A percentile compares a stretch with the other conserved stretches of the same genome.
Evolutionary conservation across 2,888 invertebrate genomes (phyloP).

Genomic region (Archips crataeganus): DNA sequence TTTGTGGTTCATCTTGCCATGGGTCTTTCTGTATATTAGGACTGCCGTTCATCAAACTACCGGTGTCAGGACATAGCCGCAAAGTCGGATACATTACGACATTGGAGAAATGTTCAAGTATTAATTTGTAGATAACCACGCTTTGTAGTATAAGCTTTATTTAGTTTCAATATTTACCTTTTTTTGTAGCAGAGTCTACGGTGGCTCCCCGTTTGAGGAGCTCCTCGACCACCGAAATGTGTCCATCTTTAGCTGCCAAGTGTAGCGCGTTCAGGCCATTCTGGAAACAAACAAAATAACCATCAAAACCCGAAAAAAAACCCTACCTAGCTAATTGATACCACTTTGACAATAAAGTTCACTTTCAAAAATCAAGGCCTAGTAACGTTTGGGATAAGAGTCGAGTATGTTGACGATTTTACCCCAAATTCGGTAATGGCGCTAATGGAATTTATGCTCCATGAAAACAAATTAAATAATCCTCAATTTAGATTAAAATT

Average conservation of each 20-base stretch:
- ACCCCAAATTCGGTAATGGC: neutral
- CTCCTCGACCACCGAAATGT: conserved; percentile 96
- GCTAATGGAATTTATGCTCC: neutral
- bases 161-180: conserved; percentile 87
- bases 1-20: no score
- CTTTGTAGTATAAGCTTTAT: neutral
- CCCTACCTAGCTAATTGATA: no score
- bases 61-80: no score
- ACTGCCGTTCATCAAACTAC: no score
- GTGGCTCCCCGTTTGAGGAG: conserved; percentile 95
- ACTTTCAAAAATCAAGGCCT: no score
- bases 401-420: neutral
- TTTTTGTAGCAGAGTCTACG: conserved; percentile 98
- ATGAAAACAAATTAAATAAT: neutral
- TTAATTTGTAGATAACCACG: no score
- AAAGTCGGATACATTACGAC: no score
- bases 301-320: neutral
- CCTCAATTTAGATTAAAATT: conserved; percentile 3
- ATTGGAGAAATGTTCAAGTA: no score
- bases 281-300: conserved; percentile 78
- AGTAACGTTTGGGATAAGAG: neutral
- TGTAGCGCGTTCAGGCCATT: conserved; percentile 99
- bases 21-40: no score
- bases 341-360: no score
- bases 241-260: conserved; percentile 98